A percentile compares a stretch with the other conserved stretches of the same genome.
Evolutionary conservation across 2,797 vertebrate species (phyloP).

Genomic region (Dicrostonyx torquatus): DNA sequence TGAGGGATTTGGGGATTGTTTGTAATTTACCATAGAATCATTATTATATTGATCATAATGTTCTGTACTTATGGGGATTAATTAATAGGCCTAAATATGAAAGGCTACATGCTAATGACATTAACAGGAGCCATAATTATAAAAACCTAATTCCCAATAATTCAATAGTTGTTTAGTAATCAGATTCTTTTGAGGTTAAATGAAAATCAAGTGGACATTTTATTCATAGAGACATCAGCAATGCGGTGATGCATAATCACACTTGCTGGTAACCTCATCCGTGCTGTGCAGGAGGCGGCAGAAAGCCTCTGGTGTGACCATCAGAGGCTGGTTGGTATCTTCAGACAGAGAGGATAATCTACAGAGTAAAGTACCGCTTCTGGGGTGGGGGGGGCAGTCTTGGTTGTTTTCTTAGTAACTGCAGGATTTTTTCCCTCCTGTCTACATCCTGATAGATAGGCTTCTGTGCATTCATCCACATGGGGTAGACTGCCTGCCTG

Average conservation of each 20-base stretch:
- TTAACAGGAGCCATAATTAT: constrained; percentile 78
- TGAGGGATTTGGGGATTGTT: constrained; percentile 71
- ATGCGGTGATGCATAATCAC: not conserved
- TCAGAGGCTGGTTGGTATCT: not conserved
- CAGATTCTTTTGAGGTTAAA: constrained; percentile 74
- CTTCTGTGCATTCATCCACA: not conserved
- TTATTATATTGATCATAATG: constrained; percentile 76
- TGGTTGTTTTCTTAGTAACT: not conserved
- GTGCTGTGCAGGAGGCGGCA: not conserved
- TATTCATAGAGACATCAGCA: constrained; percentile 68
- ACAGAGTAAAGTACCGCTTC: not conserved
- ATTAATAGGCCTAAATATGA: constrained; percentile 80
- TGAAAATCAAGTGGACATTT: constrained; percentile 74
- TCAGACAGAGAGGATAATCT: not conserved
- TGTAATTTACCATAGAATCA: constrained; percentile 70
- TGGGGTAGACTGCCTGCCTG: not conserved
- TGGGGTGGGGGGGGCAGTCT: not conserved
- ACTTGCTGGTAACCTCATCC: not conserved
- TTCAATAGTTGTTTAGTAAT: constrained; percentile 78
- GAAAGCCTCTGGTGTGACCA: not conserved
- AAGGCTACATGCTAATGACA: constrained; percentile 77
- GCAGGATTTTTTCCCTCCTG: not conserved
- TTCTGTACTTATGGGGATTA: constrained; percentile 72
- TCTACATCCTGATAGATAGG: not conserved
- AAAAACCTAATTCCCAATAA: constrained; percentile 82